Evolutionary conservation across 2,113 vertebrate species (phyloP).

Genomic region (Ranitomeya variabilis): DNA sequence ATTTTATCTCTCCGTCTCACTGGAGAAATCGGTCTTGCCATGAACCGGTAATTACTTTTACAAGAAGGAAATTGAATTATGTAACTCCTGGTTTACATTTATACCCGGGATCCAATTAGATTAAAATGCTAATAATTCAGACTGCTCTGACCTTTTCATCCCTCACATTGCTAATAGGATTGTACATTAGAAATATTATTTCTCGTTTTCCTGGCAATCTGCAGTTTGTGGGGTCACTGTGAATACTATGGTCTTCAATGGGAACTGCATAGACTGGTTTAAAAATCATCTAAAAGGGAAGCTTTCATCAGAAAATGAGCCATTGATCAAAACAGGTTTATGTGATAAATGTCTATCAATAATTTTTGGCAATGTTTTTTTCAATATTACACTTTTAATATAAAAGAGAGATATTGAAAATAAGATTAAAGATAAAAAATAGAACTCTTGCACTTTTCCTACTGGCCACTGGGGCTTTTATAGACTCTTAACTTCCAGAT

Average conservation of each 20-base stretch:
- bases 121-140: background rate
- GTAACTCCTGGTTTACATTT: constrained; percentile 8
- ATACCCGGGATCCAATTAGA: background rate
- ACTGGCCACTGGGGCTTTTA: no score
- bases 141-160: background rate
- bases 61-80: constrained; percentile 14
- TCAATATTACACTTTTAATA: no score
- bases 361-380: no score
- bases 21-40: background rate
- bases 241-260: background rate
- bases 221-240: background rate
- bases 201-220: background rate
- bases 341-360: no score
- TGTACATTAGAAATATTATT: background rate
- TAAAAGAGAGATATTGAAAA: no score
- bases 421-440: no score
- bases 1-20: background rate
- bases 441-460: no score
- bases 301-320: no score
- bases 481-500: no score
- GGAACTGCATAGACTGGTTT: no score
- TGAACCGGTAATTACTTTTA: constrained; percentile 1
- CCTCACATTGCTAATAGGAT: background rate
- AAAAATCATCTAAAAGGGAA: no score
- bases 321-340: no score